These are phyloP conservation scores for Diaphora mendica DNA, from an alignment of 2,888 invertebrate genomes.

Conservation along the genomic window DNA sequence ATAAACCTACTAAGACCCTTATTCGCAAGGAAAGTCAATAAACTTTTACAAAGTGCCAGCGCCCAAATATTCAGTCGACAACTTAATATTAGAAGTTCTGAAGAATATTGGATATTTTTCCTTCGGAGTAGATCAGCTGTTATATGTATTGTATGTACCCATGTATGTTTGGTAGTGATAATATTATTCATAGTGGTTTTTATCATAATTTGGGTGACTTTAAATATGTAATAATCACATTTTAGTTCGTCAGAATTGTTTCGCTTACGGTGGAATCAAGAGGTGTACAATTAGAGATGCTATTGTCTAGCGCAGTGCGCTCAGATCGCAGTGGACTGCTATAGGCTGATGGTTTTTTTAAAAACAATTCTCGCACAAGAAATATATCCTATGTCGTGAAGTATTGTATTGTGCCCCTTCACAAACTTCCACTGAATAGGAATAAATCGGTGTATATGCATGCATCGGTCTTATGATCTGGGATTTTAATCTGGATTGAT, in stretches of 20 bases:
- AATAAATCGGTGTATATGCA: neutral
- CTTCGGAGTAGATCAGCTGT: neutral
- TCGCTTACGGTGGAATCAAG: no score
- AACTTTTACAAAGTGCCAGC: neutral
- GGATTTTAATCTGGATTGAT: neutral
- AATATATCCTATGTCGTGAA: no score
- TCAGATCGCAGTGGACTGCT: no score
- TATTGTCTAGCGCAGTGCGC: no score
- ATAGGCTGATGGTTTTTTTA: no score
- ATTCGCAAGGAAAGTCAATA: slow-evolving; percentile 15
- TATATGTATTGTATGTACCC: neutral
- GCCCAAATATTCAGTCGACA: slow-evolving; percentile 12
- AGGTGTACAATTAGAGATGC: no score
- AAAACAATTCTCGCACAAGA: no score
- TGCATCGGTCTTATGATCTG: neutral
- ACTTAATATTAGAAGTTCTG: slow-evolving; percentile 11
- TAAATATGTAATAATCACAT: neutral
- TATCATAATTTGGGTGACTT: neutral
- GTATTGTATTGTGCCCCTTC: no score
- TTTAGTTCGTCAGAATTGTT: neutral
- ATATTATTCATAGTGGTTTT: neutral
- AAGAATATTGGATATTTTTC: slow-evolving; percentile 13
- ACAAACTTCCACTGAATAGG: no score
- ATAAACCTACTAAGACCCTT: slow-evolving; percentile 2
- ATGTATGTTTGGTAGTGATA: neutral